Conservation (phyloP, 2,113 vertebrate species). For the Paralichthys olivaceus region DNA sequence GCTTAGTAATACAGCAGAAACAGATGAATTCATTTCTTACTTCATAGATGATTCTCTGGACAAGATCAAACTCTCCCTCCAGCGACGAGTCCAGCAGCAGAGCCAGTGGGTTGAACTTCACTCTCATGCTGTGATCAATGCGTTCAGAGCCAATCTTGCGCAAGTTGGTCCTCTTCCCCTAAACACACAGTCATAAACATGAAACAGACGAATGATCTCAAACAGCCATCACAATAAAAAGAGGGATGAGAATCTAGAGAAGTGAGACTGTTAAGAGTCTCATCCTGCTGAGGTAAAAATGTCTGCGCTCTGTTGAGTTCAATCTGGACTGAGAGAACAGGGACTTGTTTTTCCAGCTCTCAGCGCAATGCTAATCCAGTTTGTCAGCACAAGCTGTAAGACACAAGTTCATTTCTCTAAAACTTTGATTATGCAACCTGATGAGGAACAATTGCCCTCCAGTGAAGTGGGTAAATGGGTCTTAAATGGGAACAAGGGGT, state of each 20-base stretch:
- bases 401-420: conserved; percentile 47
- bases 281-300: not conserved
- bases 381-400: conserved; percentile 22
- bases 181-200: conserved; percentile 38
- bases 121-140: conserved; percentile 93
- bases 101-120: conserved; percentile 96
- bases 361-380: conserved; percentile 53
- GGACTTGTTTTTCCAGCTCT: conserved; percentile 37
- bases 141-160: conserved; percentile 92
- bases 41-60: conserved; percentile 98
- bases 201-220: not conserved
- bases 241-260: not conserved
- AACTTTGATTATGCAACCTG: conserved; percentile 60
- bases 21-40: conserved; percentile 71
- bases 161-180: conserved; percentile 98
- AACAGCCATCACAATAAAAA: not conserved
- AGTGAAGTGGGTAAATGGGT: conserved; percentile 33
- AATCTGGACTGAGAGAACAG: conserved; percentile 25
- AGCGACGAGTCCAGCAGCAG: conserved; percentile 96
- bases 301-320: not conserved
- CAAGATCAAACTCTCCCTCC: conserved; percentile 97
- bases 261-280: not conserved
- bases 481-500: not conserved
- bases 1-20: not conserved
- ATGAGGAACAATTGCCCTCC: conserved; percentile 41